Conservation (phyloP, 37 sponge, comb jelly and placozoan genomes). For the Trichoplax adhaerens region DNA sequence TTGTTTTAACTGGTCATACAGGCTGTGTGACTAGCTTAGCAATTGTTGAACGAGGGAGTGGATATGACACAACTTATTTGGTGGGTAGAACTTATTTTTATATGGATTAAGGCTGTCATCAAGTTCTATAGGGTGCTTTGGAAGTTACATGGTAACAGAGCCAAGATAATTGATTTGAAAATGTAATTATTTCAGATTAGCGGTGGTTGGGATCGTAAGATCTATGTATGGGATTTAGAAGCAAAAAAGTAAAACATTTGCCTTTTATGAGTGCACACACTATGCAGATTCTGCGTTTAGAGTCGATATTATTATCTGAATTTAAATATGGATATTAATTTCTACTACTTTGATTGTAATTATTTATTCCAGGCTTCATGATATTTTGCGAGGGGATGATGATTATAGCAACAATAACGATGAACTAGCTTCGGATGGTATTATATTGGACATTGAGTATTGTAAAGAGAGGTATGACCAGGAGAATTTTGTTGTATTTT, state of each 20-base stretch:
- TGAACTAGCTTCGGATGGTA: background rate
- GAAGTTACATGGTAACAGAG: too few relatives aligned
- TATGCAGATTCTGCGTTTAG: too few relatives aligned
- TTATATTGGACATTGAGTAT: slow-evolving; percentile 35
- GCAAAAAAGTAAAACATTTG: slow-evolving; percentile 13
- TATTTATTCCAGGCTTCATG: too few relatives aligned
- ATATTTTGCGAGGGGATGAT: too few relatives aligned
- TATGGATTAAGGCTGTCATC: too few relatives aligned
- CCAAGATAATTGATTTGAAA: too few relatives aligned
- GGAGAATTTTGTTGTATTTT: too few relatives aligned
- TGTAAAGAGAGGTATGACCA: slow-evolving; percentile 5
- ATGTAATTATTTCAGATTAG: slow-evolving; percentile 23
- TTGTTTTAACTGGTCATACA: slow-evolving; percentile 28
- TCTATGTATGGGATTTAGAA: slow-evolving; percentile 43
- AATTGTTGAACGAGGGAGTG: slow-evolving; percentile 10
- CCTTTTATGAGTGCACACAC: background rate
- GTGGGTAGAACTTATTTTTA: background rate
- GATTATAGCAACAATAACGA: too few relatives aligned
- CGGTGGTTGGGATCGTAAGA: slow-evolving; percentile 40
- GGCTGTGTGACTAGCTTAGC: slow-evolving; percentile 35
- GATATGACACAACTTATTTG: background rate
- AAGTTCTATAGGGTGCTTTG: too few relatives aligned
- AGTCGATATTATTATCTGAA: too few relatives aligned
- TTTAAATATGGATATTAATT: too few relatives aligned
- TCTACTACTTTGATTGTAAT: too few relatives aligned